Conservation (phyloP, 2,797 vertebrate species). For the Rhinatrema bivittatum region DNA sequence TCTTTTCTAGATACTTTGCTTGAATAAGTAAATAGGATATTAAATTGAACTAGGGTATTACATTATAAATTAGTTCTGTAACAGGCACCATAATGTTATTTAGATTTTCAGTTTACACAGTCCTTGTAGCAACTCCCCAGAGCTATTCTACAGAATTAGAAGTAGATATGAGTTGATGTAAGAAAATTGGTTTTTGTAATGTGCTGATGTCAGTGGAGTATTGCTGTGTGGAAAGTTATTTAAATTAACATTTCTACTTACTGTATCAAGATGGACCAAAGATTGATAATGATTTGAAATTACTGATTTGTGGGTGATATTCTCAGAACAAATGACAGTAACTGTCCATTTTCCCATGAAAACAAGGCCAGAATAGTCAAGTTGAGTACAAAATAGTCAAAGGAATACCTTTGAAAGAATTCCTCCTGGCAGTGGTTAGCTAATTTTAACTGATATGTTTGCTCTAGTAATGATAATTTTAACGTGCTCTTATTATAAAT, state of each 20-base stretch:
- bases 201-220: constrained; percentile 84
- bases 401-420: too few relatives aligned
- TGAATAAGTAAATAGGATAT: constrained; percentile 71
- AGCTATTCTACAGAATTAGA: constrained; percentile 91
- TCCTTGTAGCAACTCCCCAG: constrained; percentile 90
- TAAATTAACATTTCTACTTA: constrained; percentile 55
- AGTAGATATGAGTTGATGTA: constrained; percentile 96
- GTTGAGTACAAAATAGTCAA: too few relatives aligned
- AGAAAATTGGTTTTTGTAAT: constrained; percentile 98
- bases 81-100: constrained; percentile 91
- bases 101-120: constrained; percentile 91
- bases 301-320: constrained; percentile 37
- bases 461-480: too few relatives aligned
- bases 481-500: too few relatives aligned
- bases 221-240: constrained; percentile 61
- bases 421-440: too few relatives aligned
- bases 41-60: constrained; percentile 87
- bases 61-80: constrained; percentile 98
- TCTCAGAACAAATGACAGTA: constrained; percentile 25
- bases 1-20: constrained; percentile 71
- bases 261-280: constrained; percentile 46
- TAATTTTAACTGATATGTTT: too few relatives aligned
- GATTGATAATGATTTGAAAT: constrained; percentile 46
- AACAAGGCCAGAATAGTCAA: too few relatives aligned
- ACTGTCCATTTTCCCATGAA: constrained; percentile 35